Evolutionary conservation across 2,113 vertebrate species (phyloP).

Genomic region (Fulica atra): DNA sequence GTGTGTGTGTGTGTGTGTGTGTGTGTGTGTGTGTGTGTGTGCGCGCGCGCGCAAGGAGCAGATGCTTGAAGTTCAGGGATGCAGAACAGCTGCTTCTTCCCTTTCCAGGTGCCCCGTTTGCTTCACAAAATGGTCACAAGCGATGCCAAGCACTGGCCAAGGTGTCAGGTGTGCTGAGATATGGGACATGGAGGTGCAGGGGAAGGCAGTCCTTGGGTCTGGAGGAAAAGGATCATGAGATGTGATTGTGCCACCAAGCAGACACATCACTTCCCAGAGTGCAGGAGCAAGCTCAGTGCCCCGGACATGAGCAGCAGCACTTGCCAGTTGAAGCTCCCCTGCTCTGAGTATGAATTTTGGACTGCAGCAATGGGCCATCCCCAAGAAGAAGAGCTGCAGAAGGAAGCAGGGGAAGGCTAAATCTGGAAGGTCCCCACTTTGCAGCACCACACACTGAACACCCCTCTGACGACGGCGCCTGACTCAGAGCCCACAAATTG

Average conservation of each 20-base stretch:
- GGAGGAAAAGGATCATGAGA: neutral
- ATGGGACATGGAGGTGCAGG: neutral
- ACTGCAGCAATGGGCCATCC: neutral
- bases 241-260: neutral
- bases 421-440: neutral
- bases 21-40: neutral
- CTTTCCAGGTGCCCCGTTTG: neutral
- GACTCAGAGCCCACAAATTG: neutral
- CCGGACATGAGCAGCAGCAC: neutral
- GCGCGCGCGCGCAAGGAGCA: neutral
- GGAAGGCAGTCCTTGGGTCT: neutral
- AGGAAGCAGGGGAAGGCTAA: neutral
- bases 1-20: neutral
- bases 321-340: neutral
- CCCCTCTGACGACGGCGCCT: accelerated
- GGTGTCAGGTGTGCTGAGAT: neutral
- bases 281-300: neutral
- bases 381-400: neutral
- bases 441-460: neutral
- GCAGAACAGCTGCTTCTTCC: slow-evolving; percentile 44
- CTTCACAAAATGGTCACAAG: slow-evolving; percentile 8
- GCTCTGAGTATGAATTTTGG: neutral
- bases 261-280: neutral
- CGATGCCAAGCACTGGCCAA: neutral
- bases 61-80: neutral